Evolutionary conservation across 1,140 invertebrate species (phyloP).

Genomic region (Drosophila ironensis): DNA sequence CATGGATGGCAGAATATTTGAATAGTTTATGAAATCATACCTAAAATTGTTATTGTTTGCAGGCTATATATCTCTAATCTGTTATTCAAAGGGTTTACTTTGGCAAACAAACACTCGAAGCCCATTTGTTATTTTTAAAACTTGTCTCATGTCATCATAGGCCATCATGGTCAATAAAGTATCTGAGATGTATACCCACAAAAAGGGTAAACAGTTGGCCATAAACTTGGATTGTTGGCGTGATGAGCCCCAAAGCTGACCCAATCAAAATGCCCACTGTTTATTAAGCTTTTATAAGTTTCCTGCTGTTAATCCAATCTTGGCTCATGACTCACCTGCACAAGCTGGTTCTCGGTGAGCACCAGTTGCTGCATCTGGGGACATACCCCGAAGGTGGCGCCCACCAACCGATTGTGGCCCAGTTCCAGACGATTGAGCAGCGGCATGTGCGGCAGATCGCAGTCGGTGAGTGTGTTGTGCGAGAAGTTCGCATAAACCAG

Average conservation of each 20-base stretch:
- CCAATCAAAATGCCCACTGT: background rate
- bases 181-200: background rate
- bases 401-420: slow-evolving; percentile 56
- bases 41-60: too few species aligned
- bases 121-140: background rate
- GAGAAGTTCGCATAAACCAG: slow-evolving; percentile 71
- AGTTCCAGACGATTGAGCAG: slow-evolving; percentile 57
- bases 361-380: slow-evolving; percentile 46
- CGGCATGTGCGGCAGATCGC: slow-evolving; percentile 49
- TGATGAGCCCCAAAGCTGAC: slow-evolving; percentile 15
- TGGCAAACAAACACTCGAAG: too few species aligned
- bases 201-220: background rate
- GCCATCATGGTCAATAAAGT: slow-evolving; percentile 11
- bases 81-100: too few species aligned
- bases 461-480: slow-evolving; percentile 46
- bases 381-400: slow-evolving; percentile 44
- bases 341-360: slow-evolving; percentile 56
- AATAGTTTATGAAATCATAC: too few species aligned
- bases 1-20: too few species aligned
- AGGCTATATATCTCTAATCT: too few species aligned
- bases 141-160: background rate
- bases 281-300: background rate
- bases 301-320: too few species aligned
- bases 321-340: slow-evolving; percentile 54
- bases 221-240: slow-evolving; percentile 15